Percentiles rank a stretch among this genome's conserved stretches.
These are phyloP conservation scores for Nematolebias whitei DNA, from an alignment of 2,113 vertebrate species.

Conservation along the genomic window DNA sequence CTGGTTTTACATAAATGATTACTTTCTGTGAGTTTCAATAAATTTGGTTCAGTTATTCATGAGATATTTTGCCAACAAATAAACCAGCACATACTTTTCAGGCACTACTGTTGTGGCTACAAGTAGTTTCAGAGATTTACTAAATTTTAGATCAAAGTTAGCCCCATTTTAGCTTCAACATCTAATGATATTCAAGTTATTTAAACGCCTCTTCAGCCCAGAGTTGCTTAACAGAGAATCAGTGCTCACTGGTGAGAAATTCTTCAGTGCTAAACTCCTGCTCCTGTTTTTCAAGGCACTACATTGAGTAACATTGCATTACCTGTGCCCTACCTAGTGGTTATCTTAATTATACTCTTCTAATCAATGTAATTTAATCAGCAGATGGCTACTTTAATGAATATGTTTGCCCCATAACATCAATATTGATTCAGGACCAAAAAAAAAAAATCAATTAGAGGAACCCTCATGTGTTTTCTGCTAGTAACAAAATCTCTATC, in stretches of 20 bases:
- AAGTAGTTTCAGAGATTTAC: too few species aligned
- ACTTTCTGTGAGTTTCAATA: too few species aligned
- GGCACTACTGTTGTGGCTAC: too few species aligned
- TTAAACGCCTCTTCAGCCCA: too few species aligned
- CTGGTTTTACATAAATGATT: too few species aligned
- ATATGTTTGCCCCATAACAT: constrained; percentile 77
- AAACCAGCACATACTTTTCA: too few species aligned
- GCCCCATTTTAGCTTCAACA: too few species aligned
- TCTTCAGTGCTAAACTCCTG: constrained; percentile 1
- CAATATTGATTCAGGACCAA: constrained; percentile 73
- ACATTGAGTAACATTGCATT: constrained; percentile 49
- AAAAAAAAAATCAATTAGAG: constrained; percentile 72
- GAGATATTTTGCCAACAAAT: too few species aligned
- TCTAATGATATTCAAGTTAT: too few species aligned
- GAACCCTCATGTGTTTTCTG: constrained; percentile 60
- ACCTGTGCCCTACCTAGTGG: constrained; percentile 41
- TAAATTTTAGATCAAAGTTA: too few species aligned
- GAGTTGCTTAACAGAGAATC: too few species aligned
- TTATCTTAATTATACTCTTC: constrained; percentile 81
- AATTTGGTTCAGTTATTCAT: too few species aligned
- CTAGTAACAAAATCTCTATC: constrained; percentile 53
- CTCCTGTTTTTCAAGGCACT: constrained; percentile 22
- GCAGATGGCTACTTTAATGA: constrained; percentile 81
- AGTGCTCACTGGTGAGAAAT: background rate
- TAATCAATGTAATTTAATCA: constrained; percentile 83